These are phyloP conservation scores for Blastobasis adustella DNA, from an alignment of 2,888 invertebrate genomes.

Conservation along the genomic window DNA sequence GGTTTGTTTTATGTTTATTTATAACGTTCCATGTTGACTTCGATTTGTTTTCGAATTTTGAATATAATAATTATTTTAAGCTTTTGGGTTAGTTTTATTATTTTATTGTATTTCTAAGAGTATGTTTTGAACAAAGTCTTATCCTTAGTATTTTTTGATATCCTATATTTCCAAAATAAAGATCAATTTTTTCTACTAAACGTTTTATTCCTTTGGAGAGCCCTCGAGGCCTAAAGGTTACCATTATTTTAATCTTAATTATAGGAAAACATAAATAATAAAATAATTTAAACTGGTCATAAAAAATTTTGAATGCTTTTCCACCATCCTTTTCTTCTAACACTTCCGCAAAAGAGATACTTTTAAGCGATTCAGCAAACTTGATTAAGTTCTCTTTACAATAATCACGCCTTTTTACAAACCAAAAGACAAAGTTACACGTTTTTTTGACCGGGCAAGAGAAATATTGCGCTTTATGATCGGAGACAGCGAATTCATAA, in stretches of 20 bases:
- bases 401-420: not conserved
- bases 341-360: not conserved
- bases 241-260: not conserved
- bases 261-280: not conserved
- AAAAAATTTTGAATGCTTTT: not conserved
- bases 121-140: not conserved
- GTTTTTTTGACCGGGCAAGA: not conserved
- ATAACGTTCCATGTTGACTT: not conserved
- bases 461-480: not conserved
- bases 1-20: not conserved
- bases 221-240: not conserved
- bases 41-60: not conserved
- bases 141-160: not conserved
- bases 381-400: not conserved
- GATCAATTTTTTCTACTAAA: not conserved
- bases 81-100: not conserved
- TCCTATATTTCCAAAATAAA: not conserved
- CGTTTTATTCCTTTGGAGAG: not conserved
- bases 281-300: not conserved
- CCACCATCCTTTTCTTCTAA: not conserved
- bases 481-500: not conserved
- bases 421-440: not conserved
- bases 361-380: not conserved
- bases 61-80: not conserved
- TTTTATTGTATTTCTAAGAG: not conserved